Conservation (phyloP, 2,888 invertebrate genomes). For the Cryptus viduatorius region DNA sequence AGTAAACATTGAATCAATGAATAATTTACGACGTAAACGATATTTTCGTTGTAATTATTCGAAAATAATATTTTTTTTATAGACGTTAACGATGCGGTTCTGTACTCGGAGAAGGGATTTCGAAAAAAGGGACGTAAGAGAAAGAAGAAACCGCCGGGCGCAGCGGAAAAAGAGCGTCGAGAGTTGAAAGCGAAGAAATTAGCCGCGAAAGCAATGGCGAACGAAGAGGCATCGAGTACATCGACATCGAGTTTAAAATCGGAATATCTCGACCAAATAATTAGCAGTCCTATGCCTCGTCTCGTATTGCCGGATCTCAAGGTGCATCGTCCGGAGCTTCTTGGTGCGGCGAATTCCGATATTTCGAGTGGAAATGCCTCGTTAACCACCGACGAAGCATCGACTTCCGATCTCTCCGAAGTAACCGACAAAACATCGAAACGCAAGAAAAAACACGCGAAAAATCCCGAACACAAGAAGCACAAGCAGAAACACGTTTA, state of each 20-base stretch:
- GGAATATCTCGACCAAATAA: constrained; percentile 68
- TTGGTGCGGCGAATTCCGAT: constrained; percentile 46
- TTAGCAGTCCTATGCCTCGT: constrained; percentile 70
- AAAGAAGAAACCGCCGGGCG: constrained; percentile 76
- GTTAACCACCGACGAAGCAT: constrained; percentile 75
- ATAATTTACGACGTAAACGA: not conserved
- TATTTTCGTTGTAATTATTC: no score
- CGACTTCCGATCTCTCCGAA: constrained; percentile 72
- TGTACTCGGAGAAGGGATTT: constrained; percentile 87
- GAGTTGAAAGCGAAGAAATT: constrained; percentile 76
- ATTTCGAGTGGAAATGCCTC: constrained; percentile 72
- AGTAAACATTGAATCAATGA: not conserved
- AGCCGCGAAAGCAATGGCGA: constrained; percentile 46
- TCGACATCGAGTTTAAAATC: constrained; percentile 54
- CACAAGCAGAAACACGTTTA: constrained; percentile 80
- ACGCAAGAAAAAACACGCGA: constrained; percentile 79
- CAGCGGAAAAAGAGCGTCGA: constrained; percentile 72
- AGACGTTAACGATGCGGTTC: constrained; percentile 86
- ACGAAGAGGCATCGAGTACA: constrained; percentile 47
- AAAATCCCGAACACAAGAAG: constrained; percentile 75
- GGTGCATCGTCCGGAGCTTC: constrained; percentile 64
- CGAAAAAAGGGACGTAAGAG: constrained; percentile 85
- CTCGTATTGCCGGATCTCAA: constrained; percentile 70
- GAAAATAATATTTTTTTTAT: constrained; percentile 38
- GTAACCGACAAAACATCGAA: constrained; percentile 71